Percentiles rank a stretch among this genome's conserved stretches.
Conservation (phyloP, 2,113 vertebrate genomes). For the Ciconia boyciana region DNA sequence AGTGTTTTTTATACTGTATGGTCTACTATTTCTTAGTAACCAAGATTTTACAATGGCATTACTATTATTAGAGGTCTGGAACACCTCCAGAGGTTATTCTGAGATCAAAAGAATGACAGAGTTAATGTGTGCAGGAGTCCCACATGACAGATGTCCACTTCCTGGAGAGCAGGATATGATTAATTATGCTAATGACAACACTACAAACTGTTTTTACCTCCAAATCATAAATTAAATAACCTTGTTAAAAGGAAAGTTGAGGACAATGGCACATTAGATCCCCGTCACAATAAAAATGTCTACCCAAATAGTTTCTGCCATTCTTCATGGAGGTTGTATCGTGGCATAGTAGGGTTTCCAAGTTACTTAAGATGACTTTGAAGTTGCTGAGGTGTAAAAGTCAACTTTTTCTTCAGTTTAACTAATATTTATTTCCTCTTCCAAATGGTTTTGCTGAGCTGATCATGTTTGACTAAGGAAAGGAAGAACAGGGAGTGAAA, state of each 20-base stretch:
- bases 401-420: neutral
- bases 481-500: neutral
- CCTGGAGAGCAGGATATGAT: neutral
- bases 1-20: neutral
- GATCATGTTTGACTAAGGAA: neutral
- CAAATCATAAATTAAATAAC: neutral
- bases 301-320: neutral
- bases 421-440: neutral
- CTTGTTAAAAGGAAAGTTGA: neutral
- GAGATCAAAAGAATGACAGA: neutral
- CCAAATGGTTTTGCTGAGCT: neutral
- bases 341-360: neutral
- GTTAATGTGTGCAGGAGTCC: neutral
- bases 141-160: neutral
- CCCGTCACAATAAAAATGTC: neutral
- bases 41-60: neutral
- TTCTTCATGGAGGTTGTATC: neutral
- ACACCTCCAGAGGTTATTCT: neutral
- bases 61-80: neutral
- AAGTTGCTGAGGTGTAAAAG: neutral
- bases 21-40: neutral
- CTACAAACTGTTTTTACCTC: neutral
- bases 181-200: neutral
- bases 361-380: neutral
- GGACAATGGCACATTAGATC: neutral